phyloP scores from a whole-genome alignment of 2,797 vertebrate species.

The Pelodytes ibericus region DNA sequence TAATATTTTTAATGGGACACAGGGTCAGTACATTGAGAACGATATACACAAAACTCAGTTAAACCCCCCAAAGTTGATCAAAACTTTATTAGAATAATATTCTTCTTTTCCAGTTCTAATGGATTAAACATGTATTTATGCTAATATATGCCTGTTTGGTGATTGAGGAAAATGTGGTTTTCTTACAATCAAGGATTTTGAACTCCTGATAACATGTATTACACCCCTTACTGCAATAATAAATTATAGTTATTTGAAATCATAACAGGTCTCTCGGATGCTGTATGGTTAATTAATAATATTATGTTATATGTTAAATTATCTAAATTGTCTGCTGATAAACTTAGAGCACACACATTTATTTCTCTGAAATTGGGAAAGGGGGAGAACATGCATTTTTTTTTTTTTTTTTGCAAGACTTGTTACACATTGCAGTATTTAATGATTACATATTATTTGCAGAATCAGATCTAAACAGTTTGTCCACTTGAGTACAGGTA shows the following conservation, averaged over 20 bases:
- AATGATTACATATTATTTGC: no score
- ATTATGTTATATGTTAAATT: conserved; percentile 41
- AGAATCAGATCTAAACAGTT: no score
- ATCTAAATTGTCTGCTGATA: conserved; percentile 19
- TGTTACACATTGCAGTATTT: no score
- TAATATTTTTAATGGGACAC: no score
- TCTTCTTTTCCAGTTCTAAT: conserved; percentile 28
- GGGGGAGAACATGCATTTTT: no score
- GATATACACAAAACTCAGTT: no score
- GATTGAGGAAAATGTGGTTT: conserved; percentile 36
- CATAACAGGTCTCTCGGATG: conserved; percentile 33
- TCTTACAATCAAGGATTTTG: conserved; percentile 43
- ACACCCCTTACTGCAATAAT: conserved; percentile 38
- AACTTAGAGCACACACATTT: not conserved
- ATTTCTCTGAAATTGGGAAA: no score
- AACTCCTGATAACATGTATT: conserved; percentile 44
- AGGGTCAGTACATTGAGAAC: no score
- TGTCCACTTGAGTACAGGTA: no score
- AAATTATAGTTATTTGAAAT: conserved; percentile 42
- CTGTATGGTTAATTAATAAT: conserved; percentile 39
- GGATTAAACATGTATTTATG: conserved; percentile 44
- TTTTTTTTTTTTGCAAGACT: no score
- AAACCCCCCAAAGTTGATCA: no score
- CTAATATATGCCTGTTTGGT: conserved; percentile 38
- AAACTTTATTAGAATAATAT: not conserved